A percentile compares a stretch with the other conserved stretches of the same genome.
phyloP scores from a whole-genome alignment of 2,113 vertebrate species.

The Psittacula cyanocephala region DNA sequence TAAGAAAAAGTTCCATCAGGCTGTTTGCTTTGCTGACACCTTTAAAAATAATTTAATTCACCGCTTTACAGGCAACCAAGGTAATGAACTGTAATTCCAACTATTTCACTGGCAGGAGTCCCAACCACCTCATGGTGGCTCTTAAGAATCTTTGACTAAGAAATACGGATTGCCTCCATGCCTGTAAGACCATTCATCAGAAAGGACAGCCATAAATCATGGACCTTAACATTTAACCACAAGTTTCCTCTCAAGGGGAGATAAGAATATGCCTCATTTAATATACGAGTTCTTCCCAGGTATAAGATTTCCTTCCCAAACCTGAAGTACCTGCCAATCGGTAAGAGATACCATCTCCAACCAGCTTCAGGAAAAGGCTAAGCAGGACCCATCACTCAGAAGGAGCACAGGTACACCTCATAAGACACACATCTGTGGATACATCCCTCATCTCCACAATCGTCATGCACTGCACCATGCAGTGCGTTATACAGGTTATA shows the following conservation, averaged over 20 bases:
- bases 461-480: accelerated
- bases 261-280: not conserved
- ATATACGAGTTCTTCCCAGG: not conserved
- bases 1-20: not conserved
- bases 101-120: not conserved
- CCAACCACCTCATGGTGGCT: not conserved
- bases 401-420: not conserved
- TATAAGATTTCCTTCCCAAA: slow-evolving; percentile 18
- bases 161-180: not conserved
- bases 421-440: accelerated
- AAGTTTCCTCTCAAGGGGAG: not conserved
- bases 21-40: not conserved
- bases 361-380: not conserved
- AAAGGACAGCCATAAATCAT: not conserved
- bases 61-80: not conserved
- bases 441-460: not conserved
- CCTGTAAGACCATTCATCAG: not conserved
- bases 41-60: slow-evolving; percentile 6
- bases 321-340: not conserved
- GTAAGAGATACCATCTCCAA: not conserved
- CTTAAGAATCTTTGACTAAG: not conserved
- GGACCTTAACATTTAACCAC: not conserved
- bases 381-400: accelerated
- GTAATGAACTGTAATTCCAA: not conserved
- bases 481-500: accelerated